A percentile compares a stretch with the other conserved stretches of the same genome.
Evolutionary conservation across 37 sponge, comb jelly and placozoan genomes (phyloP).

Genomic region (Chondrosia reniformis): DNA sequence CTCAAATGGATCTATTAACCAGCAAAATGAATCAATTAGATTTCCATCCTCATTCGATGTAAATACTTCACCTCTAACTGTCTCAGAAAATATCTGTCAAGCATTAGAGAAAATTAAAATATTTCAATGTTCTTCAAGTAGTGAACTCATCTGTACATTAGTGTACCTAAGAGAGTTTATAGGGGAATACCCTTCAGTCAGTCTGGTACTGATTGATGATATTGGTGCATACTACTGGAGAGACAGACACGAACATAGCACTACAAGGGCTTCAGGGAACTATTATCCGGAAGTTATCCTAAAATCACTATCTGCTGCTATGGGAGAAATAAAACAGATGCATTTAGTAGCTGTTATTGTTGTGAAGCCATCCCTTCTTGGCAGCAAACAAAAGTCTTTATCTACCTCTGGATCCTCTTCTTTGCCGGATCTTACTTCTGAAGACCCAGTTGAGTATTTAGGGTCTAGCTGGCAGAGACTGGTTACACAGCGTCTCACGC

Average conservation of each 20-base stretch:
- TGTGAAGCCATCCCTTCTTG: neutral
- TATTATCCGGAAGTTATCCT: neutral
- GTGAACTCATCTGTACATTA: slow-evolving; percentile 3
- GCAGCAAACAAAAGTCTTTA: neutral
- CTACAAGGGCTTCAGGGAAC: neutral
- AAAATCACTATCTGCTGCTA: neutral
- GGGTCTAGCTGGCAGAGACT: neutral
- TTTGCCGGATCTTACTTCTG: neutral
- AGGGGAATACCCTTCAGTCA: neutral
- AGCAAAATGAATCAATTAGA: too few species aligned
- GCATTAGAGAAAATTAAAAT: neutral
- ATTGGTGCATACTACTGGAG: slow-evolving; percentile 13
- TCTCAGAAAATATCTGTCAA: neutral
- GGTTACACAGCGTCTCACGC: too few species aligned
- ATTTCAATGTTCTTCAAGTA: neutral
- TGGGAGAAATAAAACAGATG: neutral
- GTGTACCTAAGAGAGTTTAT: neutral
- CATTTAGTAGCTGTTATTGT: neutral
- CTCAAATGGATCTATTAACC: neutral
- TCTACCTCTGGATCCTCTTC: neutral
- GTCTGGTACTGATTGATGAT: slow-evolving; percentile 14
- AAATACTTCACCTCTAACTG: too few species aligned
- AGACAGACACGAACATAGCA: neutral
- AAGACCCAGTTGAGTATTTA: slow-evolving; percentile 6
- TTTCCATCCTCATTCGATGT: too few species aligned